Conservation (phyloP, 2,797 vertebrate species). For the Vipera ursinii region DNA sequence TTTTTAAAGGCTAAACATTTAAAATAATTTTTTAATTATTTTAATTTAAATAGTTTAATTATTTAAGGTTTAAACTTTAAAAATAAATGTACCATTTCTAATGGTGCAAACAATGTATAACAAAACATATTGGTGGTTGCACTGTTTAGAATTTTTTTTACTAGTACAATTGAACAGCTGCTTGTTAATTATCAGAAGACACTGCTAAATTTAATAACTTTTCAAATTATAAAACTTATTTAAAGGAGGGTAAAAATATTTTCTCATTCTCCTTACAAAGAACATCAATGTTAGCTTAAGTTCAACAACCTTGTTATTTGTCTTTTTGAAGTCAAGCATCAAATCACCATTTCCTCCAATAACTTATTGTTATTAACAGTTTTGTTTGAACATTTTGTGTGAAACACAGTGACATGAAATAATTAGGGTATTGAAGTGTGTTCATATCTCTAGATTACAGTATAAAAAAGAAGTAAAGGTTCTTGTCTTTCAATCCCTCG, state of each 20-base stretch:
- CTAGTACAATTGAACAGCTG: constrained; percentile 24
- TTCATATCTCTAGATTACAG: not conserved
- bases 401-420: not conserved
- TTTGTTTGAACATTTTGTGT: not conserved
- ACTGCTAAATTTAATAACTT: not conserved
- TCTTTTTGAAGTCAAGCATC: not conserved
- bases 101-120: constrained; percentile 23
- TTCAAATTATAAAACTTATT: not conserved
- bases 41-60: not conserved
- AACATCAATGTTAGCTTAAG: not conserved
- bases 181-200: not conserved
- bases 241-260: not conserved
- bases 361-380: not conserved
- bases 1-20: not conserved
- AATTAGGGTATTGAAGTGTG: not conserved
- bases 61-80: not conserved
- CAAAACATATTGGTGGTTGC: not conserved
- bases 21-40: not conserved
- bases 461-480: not conserved
- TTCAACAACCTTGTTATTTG: not conserved
- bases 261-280: not conserved
- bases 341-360: not conserved
- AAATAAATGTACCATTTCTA: not conserved
- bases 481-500: not conserved
- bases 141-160: constrained; percentile 10